Percentiles rank a stretch among this genome's conserved stretches.
phyloP scores from a whole-genome alignment of 2,113 vertebrate species.

The Salvator merianae region DNA sequence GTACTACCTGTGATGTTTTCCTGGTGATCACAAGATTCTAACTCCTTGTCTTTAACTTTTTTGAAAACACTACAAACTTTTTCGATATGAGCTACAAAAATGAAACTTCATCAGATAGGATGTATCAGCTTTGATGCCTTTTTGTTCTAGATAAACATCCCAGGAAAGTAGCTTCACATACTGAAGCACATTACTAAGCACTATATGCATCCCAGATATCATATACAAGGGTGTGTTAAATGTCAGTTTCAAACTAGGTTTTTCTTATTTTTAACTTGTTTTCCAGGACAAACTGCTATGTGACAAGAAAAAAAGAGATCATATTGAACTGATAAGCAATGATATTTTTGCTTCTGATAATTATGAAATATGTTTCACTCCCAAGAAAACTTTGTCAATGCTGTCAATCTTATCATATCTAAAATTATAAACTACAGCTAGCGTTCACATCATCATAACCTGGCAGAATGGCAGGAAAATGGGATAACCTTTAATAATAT shows the following conservation, averaged over 20 bases:
- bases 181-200: neutral
- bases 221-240: neutral
- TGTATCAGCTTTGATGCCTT: too few species aligned
- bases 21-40: neutral
- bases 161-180: neutral
- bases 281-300: neutral
- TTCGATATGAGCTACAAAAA: too few species aligned
- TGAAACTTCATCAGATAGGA: too few species aligned
- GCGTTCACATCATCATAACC: neutral
- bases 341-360: neutral
- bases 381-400: neutral
- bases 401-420: neutral
- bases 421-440: neutral
- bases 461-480: neutral
- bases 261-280: neutral
- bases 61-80: too few species aligned
- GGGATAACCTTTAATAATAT: neutral
- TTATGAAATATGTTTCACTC: neutral
- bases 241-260: neutral
- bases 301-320: neutral
- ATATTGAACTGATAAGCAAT: neutral
- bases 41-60: neutral
- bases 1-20: neutral
- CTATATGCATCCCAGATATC: neutral
- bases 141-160: neutral